Evolutionary conservation across 2,797 vertebrate genomes (phyloP), one percentile per base, ranked within the genome.

Genomic region (Trematomus bernacchii): DNA sequence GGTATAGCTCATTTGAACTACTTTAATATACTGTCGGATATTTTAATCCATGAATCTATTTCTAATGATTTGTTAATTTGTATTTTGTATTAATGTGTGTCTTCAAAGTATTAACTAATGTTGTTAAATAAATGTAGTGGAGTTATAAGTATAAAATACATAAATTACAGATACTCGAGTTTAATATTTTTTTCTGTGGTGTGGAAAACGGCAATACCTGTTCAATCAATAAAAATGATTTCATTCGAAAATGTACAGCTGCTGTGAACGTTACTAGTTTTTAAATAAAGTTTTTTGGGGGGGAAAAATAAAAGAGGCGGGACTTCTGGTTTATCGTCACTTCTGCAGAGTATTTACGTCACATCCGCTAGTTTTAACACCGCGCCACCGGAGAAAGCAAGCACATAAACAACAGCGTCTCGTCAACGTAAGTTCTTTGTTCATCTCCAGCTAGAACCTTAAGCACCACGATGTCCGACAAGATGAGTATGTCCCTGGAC

Each of bases 401-500:
- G 53, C 64, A 14, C 21, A 62, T 50, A 80, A 82, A 85, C 65
- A 70, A 6, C 14, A 19, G 19, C 4, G 4, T 16, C 11, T 19
- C 2, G 1, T 13, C 33, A 10, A 37, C 3, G 0, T 2, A 68
- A 73, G 16, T 54, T 66, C 82, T 90, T 88, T 87, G 81, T 89
- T 66, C 15, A 16, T 19, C 9, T 48, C 13, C 1, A n/a, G 15
- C 9, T 16, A 0, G 11, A 40, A 21, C 3, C 40, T 6, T 1
- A 0, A 53, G 0, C 9, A 1, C 3, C 62, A 59, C 10, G 7
- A 98, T 97, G 97, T 90, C 95, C 27, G 96, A 97, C 71, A 98
- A 98, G 86, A 97, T 98, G 95, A 96, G 93, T 58, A 98, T 98
- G 97, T 98, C 97, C 63, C 91, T 98, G 90, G 97, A 98, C 84